Base-by-base conservation (phyloP, 2,113 vertebrate species). In the Rallus limicola region DNA sequence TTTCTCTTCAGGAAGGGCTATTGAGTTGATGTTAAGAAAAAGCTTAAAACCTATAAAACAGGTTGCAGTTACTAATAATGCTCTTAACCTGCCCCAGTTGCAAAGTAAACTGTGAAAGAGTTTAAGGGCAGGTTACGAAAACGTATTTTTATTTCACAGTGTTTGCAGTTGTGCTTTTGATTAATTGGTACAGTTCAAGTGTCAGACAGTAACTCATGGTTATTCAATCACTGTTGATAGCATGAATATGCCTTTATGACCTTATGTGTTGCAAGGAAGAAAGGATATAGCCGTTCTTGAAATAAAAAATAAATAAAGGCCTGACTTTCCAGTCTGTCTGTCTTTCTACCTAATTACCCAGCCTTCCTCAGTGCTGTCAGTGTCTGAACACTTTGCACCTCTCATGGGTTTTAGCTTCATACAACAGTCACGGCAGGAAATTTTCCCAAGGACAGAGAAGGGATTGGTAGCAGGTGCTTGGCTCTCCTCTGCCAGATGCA, bases 211-310 rank as follows among this genome's bases (percentile, higher is more conserved):
- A 93, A 87, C 81, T 91, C 84, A 65, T 95, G 77, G 69, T 96
- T 95, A 95, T 95, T 95, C 91, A 95, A 60, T 95, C 91, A 89
- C 83, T 53, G 44, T 52, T 87, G 89, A 85, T 89, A 93, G 69
- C 93, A 48, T 53, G 74, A 89, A 84, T 83, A 71, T 77, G 86
- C 52, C 64, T 74, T 81, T 88, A 40, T 48, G 93, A 91, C 86
- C 72, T 78, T 86, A 68, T 25, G 38, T 77, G 75, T 91, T 80
- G 38, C 62, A 76, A 95, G 25, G 36, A 79, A 74, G 52, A 88
- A 87, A 88, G 42, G 56, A 86, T 68, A 67, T 34, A 53, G 28
- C 26, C 4, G 0, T 48, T 92, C 42, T 55, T 70, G 46, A 90
- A 96, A 88, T 46, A 90, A 86, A 87, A 65, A 76, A 75, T 56